These are phyloP conservation scores for Sipunculus nudus DNA, from an alignment of 2,888 invertebrate species.

Conservation along the genomic window DNA sequence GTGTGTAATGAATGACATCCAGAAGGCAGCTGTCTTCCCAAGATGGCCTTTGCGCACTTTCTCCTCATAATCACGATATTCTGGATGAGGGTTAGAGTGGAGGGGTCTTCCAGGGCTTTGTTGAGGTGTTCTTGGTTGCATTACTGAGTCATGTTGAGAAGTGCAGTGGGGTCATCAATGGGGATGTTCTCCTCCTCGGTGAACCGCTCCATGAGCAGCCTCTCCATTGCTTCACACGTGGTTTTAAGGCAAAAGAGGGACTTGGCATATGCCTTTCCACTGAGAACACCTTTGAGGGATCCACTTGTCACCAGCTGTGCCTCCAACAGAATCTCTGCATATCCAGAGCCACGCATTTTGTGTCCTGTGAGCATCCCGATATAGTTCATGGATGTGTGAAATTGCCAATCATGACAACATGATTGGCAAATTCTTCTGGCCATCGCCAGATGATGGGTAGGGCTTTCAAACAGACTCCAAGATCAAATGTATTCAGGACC, in stretches of 20 bases:
- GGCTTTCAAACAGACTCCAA: conserved; percentile 22
- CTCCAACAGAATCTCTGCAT: conserved; percentile 21
- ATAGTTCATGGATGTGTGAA: conserved; percentile 25
- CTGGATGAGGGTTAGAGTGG: not conserved
- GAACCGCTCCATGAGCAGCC: not conserved
- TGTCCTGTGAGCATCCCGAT: conserved; percentile 21
- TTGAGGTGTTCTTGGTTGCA: conserved; percentile 7
- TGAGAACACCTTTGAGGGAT: conserved; percentile 26
- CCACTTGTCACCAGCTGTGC: conserved; percentile 25
- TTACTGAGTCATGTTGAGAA: conserved; percentile 1
- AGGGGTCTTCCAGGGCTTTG: not conserved
- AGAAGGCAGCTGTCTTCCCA: conserved; percentile 15
- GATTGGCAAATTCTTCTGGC: conserved; percentile 11
- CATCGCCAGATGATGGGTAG: conserved; percentile 19
- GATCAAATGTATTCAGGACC: conserved; percentile 17
- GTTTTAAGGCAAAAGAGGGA: conserved; percentile 17
- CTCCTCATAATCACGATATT: conserved; percentile 8
- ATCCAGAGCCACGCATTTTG: conserved; percentile 17
- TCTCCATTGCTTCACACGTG: conserved; percentile 1
- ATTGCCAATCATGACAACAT: conserved; percentile 9
- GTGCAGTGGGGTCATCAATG: not conserved
- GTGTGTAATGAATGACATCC: conserved; percentile 9
- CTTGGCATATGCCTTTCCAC: conserved; percentile 19
- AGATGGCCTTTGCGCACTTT: conserved; percentile 11
- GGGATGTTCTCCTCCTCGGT: not conserved